Evolutionary conservation across 2,888 invertebrate genomes (phyloP), one percentile per base, ranked within the genome.

Genomic region (Priocnemis perturbator): DNA sequence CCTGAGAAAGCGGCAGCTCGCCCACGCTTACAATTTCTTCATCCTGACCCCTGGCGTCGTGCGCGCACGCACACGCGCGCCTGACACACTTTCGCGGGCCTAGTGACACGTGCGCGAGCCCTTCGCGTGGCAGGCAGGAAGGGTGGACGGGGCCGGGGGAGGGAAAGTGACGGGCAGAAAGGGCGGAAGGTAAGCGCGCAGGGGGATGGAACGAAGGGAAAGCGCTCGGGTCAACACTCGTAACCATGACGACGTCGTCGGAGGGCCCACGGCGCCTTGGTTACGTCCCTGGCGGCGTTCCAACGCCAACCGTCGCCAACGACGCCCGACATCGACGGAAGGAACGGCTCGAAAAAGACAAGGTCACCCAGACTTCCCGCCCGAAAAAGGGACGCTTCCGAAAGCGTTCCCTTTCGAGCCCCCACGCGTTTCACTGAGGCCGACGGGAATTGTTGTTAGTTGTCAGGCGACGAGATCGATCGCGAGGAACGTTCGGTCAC

Each of bases 221-320:
- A 78, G 62, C 60, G 64, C 64, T 76, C 75, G 85, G 87, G 87
- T 88, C 87, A 87, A 88, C 86, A 87, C 79, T 82, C 86, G 87
- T 87, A 83, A 77, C 78, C 86, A 88, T 86, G 86, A 82, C 77
- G 71, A 84, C 78, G 44, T 20, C 20, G 53, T 23, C 30, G 17
- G 70, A 67, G 62, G 82, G 74, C 68, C 62, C 80, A 73, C 78
- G 77, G 77, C 76, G 67, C 76, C 73, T 75, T 71, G 77, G 76
- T 60, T 79, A 74, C 74, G 64, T 48, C 59, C 72, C 72, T 79
- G 76, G 64, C 37, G 37, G 37, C 37, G 37, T 9, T 37, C 37
- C 50, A 5, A 50, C 50, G 50, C 2, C n/a, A n/a, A n/a, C n/a
- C 9, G 17, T 50, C 50, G 50, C 50, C 19, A 19, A 19, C 19